Base-by-base conservation (phyloP, 1,140 invertebrate genomes). In the Goniozus legneri region DNA sequence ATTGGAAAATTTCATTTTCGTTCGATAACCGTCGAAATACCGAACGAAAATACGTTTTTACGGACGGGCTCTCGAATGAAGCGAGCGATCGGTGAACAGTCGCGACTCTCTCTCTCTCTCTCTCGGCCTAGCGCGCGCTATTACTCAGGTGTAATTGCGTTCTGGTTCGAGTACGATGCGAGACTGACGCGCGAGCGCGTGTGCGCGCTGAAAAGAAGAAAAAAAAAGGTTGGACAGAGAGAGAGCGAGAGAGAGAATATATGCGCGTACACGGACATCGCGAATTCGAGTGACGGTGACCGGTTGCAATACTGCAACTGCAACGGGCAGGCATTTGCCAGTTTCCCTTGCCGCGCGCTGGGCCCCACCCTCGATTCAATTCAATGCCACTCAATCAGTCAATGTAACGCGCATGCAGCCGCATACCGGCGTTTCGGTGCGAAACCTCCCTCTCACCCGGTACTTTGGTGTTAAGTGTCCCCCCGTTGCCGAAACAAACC, bases 371-470 rank as follows among this genome's bases (percentile, higher is more conserved):
- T 62, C 69, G 58, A 70, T 72, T 71, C 68, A 70, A 71, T 74
- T 72, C 69, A 73, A 74, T 71, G 67, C 69, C 69, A 73, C 71
- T 74, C 71, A 73, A 73, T 74, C 70, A 73, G 70, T 73, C 70
- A 67, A 69, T 71, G 69, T 73, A 73, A 74, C 69, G 60, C 69
- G 56, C 59, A 65, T 64, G 64, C 61, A 61, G 60, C 56, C 67
- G 55, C 59, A 65, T 65, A 64, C 61, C 63, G 53, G 56, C 54
- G 58, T 48, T 58, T 54, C 47, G 51, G 43, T 30, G 31, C 47
- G 41, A 15, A 15, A 27, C 44, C 41, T 45, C n/a, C 48, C 50
- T 56, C 54, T 41, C 4, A 40, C 24, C 47, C 52, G 52, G 44
- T 47, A 53, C 51, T 57, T 58, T 33, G 47, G 43, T 45, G 51